Conservation (phyloP, 2,888 invertebrate genomes). For the Eupithecia exiguata region DNA sequence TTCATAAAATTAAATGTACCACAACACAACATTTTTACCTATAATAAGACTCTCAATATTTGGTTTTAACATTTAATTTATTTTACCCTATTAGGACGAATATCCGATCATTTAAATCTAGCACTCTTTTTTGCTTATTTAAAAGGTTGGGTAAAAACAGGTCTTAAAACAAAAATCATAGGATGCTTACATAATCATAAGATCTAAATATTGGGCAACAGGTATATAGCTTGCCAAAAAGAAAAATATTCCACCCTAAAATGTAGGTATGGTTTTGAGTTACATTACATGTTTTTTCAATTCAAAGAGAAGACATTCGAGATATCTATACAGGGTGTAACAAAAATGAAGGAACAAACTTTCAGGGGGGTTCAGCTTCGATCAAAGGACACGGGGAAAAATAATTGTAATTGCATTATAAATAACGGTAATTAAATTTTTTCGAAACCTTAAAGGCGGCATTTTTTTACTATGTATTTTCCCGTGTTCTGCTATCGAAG, state of each 20-base stretch:
- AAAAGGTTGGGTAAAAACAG: neutral
- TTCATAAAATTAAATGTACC: neutral
- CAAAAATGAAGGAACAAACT: no score
- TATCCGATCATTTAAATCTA: neutral
- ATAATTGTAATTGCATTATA: no score
- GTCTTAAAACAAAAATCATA: neutral
- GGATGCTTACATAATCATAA: neutral
- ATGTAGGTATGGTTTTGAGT: neutral
- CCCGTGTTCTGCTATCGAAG: no score
- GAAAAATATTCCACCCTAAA: neutral
- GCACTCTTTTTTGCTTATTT: neutral
- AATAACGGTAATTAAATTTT: no score
- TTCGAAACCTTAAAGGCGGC: no score
- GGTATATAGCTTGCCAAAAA: neutral
- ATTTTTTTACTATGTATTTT: no score
- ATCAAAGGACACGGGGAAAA: no score
- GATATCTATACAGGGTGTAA: no score
- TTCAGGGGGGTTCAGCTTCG: no score
- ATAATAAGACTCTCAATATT: slow-evolving; percentile 1
- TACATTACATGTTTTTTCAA: neutral
- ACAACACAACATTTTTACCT: neutral
- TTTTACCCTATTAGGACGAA: neutral
- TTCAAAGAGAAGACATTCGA: no score
- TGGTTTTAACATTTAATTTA: neutral
- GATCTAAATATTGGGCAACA: neutral